phyloP scores from a whole-genome alignment of 2,888 invertebrate genomes.

The Eurytoma adleriae region DNA sequence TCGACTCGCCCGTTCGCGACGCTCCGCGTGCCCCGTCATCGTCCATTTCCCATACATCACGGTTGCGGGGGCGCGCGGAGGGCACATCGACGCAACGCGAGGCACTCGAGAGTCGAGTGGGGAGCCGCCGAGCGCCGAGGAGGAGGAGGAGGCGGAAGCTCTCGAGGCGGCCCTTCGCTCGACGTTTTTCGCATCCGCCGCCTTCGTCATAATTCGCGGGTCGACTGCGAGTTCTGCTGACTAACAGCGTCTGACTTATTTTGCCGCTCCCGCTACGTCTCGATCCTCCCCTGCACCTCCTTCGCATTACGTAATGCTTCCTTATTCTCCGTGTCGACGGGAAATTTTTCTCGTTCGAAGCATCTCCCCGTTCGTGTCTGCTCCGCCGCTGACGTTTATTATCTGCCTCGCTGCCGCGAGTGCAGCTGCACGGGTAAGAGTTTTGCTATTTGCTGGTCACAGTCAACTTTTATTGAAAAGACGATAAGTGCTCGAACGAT shows the following conservation, averaged over 20 bases:
- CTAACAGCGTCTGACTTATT: constrained; percentile 39
- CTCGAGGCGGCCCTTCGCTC: constrained; percentile 25
- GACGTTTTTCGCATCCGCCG: constrained; percentile 1
- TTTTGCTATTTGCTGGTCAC: no score
- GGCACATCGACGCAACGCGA: no score
- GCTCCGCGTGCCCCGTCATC: constrained; percentile 15
- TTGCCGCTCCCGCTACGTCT: neutral
- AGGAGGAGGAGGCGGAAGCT: neutral
- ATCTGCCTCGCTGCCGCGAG: no score
- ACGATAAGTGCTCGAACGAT: no score
- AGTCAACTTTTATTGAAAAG: no score
- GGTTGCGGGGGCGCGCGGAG: no score
- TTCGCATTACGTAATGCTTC: constrained; percentile 22
- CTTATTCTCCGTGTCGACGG: neutral
- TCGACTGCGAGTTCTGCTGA: constrained; percentile 33
- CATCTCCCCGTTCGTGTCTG: neutral
- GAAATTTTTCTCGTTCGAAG: neutral
- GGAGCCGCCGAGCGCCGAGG: neutral
- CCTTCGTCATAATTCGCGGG: constrained; percentile 17
- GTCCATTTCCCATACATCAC: constrained; percentile 22
- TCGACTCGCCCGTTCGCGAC: neutral
- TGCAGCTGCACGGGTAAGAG: no score
- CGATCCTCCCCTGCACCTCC: neutral
- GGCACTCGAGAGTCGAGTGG: neutral
- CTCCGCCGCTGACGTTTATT: neutral